Percentiles rank a stretch among this genome's conserved stretches.
phyloP scores from a whole-genome alignment of 35 echinoderm and acorn worm genomes.

The Heliocidaris erythrogramma region DNA sequence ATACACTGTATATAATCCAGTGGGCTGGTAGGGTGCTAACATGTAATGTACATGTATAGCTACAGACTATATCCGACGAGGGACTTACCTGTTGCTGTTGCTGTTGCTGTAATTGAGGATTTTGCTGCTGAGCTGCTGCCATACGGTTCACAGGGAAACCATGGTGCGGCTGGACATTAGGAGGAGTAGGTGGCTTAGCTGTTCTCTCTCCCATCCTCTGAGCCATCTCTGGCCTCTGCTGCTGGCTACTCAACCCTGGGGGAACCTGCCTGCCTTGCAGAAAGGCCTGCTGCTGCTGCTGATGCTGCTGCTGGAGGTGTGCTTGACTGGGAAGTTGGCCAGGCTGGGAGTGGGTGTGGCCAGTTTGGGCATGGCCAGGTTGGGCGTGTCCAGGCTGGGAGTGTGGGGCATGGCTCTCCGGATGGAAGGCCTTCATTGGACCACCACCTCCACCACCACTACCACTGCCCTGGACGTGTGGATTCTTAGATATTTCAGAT shows the following conservation, averaged over 20 bases:
- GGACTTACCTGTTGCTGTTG: slow-evolving; percentile 7
- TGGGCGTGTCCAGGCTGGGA: slow-evolving; percentile 50
- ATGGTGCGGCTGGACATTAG: slow-evolving; percentile 36
- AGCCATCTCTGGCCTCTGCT: background rate
- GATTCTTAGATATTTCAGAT: background rate
- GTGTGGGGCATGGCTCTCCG: background rate
- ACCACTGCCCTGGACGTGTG: background rate
- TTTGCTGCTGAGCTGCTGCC: slow-evolving; percentile 15
- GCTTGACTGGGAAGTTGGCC: background rate
- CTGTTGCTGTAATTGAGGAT: background rate
- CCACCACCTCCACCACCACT: background rate
- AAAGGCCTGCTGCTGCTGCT: slow-evolving; percentile 44
- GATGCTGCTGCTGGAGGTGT: slow-evolving; percentile 31
- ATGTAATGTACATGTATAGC: too few relatives aligned
- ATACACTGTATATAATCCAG: too few relatives aligned
- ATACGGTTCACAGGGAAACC: slow-evolving; percentile 21
- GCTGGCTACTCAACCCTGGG: background rate
- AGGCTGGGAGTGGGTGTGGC: slow-evolving; percentile 20
- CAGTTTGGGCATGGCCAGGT: background rate
- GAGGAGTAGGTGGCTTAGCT: slow-evolving; percentile 45
- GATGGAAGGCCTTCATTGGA: slow-evolving; percentile 34
- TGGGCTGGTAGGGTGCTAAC: too few relatives aligned
- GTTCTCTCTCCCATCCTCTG: slow-evolving; percentile 16
- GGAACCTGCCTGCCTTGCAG: background rate
- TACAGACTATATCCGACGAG: background rate